phyloP scores from a whole-genome alignment of 2,797 vertebrate species.

The Pseudomugil gertrudae region DNA sequence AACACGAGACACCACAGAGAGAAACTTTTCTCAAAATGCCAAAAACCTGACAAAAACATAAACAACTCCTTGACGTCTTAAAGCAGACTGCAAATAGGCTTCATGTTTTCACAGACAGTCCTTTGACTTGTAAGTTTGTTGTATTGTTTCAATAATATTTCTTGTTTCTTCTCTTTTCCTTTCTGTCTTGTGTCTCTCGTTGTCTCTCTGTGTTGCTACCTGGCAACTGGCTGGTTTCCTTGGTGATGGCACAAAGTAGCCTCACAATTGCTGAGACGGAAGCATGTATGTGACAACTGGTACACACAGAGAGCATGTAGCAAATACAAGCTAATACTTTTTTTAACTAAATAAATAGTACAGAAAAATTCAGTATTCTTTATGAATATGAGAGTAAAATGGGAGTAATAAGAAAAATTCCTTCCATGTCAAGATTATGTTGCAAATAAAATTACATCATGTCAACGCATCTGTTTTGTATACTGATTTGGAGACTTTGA shows the following conservation, averaged over 20 bases:
- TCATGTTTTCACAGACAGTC: constrained; percentile 29
- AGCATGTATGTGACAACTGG: constrained; percentile 59
- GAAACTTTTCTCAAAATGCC: not conserved
- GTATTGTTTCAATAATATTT: constrained; percentile 41
- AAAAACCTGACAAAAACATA: not conserved
- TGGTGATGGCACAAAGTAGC: constrained; percentile 77
- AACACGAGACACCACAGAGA: not conserved
- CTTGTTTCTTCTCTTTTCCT: constrained; percentile 37
- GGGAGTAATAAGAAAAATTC: too few species aligned
- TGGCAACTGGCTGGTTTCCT: constrained; percentile 81
- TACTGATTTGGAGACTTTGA: too few species aligned
- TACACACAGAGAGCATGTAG: constrained; percentile 57
- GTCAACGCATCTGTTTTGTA: too few species aligned
- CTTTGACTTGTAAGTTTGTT: constrained; percentile 49
- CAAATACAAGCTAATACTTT: constrained; percentile 44
- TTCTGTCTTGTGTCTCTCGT: constrained; percentile 16
- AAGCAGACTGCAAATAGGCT: not conserved
- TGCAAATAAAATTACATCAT: too few species aligned
- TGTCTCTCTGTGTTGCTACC: constrained; percentile 68
- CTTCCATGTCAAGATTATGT: too few species aligned
- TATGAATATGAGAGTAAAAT: not conserved
- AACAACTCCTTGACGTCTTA: not conserved
- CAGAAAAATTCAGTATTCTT: not conserved
- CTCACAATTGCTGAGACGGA: constrained; percentile 66
- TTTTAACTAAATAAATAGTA: not conserved